A percentile compares a stretch with the other conserved stretches of the same genome.
These are phyloP conservation scores for Clupea harengus DNA, from an alignment of 2,113 vertebrate genomes.

Conservation along the genomic window DNA sequence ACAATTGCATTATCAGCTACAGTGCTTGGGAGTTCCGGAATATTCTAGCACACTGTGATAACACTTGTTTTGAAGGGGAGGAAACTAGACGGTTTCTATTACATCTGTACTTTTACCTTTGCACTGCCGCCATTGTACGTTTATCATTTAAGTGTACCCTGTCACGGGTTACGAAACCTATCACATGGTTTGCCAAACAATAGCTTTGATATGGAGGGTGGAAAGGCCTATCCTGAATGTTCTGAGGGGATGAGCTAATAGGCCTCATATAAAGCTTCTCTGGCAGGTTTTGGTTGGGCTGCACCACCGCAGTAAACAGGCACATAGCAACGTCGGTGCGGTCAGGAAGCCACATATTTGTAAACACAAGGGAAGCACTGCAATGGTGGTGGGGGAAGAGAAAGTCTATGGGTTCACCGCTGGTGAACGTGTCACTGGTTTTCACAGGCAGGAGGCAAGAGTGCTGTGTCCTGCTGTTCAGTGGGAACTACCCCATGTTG, in stretches of 20 bases:
- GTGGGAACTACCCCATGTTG: background rate
- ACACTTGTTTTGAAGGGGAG: background rate
- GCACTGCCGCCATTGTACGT: background rate
- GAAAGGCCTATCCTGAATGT: background rate
- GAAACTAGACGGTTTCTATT: background rate
- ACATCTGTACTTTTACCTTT: background rate
- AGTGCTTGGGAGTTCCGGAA: background rate
- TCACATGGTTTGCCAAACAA: background rate
- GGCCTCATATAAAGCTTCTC: background rate
- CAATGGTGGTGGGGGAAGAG: background rate
- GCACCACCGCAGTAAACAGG: background rate
- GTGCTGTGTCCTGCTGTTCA: background rate
- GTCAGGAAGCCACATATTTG: slow-evolving; percentile 28
- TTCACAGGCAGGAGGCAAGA: background rate
- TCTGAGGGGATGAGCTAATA: slow-evolving; percentile 4
- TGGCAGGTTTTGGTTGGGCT: background rate
- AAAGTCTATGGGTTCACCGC: background rate
- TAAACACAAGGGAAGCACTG: slow-evolving; percentile 29
- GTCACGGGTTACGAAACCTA: background rate
- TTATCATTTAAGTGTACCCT: background rate
- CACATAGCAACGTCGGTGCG: background rate
- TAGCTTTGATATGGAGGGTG: background rate
- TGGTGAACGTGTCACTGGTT: background rate
- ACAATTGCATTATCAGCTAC: background rate
- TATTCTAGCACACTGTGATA: background rate